Evolutionary conservation across 2,113 vertebrate species (phyloP).

Genomic region (Pygathrix nemaeus): DNA sequence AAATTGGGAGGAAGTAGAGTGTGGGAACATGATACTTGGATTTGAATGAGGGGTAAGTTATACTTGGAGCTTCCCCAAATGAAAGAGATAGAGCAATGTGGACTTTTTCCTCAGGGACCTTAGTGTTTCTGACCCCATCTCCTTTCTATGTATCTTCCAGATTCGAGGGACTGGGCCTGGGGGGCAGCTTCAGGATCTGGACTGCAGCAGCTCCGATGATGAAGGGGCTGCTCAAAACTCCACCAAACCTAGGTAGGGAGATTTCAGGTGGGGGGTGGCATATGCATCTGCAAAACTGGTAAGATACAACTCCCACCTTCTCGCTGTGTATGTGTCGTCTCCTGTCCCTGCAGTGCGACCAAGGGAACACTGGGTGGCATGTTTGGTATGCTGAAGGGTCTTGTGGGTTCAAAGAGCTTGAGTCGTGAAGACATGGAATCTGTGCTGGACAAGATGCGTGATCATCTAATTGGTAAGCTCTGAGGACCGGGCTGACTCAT

Average conservation of each 20-base stretch:
- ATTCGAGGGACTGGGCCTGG: slow-evolving; percentile 83
- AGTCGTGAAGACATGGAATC: slow-evolving; percentile 94
- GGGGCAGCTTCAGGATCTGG: slow-evolving; percentile 91
- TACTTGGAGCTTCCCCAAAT: background rate
- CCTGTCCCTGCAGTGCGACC: slow-evolving; percentile 83
- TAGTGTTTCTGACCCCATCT: background rate
- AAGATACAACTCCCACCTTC: background rate
- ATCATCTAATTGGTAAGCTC: slow-evolving; percentile 93
- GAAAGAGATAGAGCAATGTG: background rate
- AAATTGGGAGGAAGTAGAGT: background rate
- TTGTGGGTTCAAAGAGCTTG: slow-evolving; percentile 97
- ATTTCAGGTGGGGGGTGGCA: background rate
- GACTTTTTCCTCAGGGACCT: background rate
- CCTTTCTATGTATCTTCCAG: slow-evolving; percentile 47
- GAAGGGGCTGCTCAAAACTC: slow-evolving; percentile 84
- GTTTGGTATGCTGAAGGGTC: slow-evolving; percentile 98
- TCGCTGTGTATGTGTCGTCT: background rate
- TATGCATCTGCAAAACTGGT: background rate
- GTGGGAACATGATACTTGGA: background rate
- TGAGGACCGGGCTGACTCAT: background rate
- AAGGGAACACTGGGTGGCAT: slow-evolving; percentile 94
- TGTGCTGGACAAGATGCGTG: slow-evolving; percentile 97
- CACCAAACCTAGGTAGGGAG: slow-evolving; percentile 81
- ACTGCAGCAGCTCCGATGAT: slow-evolving; percentile 92
- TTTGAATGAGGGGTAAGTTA: background rate